Percentiles rank a stretch among this genome's conserved stretches.
phyloP scores from a whole-genome alignment of 2,113 vertebrate species.

The Mesitornis unicolor region DNA sequence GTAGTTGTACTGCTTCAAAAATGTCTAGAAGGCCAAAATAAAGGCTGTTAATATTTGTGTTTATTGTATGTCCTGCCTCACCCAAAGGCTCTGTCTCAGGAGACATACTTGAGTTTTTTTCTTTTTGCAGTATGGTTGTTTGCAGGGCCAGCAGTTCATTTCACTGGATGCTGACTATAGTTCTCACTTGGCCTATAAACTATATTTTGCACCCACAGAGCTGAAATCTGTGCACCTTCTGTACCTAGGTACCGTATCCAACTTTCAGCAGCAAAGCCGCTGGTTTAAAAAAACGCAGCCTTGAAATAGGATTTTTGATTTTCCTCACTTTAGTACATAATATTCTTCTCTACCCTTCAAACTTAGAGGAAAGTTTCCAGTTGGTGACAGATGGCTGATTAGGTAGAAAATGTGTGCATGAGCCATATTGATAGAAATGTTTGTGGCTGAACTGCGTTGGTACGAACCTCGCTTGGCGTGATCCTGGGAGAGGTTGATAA shows the following conservation, averaged over 20 bases:
- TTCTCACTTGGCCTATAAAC: constrained; percentile 39
- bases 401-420: constrained; percentile 21
- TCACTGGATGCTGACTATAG: constrained; percentile 31
- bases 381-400: constrained; percentile 22
- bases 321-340: neutral
- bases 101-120: neutral
- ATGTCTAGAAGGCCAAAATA: neutral
- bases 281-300: neutral
- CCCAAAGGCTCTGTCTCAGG: neutral
- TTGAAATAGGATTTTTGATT: neutral
- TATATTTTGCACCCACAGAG: constrained; percentile 43
- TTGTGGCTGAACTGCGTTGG: neutral
- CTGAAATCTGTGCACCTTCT: constrained; percentile 62
- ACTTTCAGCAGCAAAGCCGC: neutral
- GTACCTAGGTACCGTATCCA: neutral
- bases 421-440: constrained; percentile 10
- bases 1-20: neutral
- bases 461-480: neutral
- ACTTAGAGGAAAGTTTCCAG: neutral
- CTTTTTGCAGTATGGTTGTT: neutral
- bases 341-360: constrained; percentile 11
- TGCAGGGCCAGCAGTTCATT: constrained; percentile 37
- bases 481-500: constrained; percentile 44
- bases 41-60: neutral
- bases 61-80: neutral